Percentiles rank a stretch among this genome's conserved stretches.
Evolutionary conservation across 30 jellyfish, hydroid and myxozoan genomes (phyloP).

Genomic region (Turritopsis dohrnii): DNA sequence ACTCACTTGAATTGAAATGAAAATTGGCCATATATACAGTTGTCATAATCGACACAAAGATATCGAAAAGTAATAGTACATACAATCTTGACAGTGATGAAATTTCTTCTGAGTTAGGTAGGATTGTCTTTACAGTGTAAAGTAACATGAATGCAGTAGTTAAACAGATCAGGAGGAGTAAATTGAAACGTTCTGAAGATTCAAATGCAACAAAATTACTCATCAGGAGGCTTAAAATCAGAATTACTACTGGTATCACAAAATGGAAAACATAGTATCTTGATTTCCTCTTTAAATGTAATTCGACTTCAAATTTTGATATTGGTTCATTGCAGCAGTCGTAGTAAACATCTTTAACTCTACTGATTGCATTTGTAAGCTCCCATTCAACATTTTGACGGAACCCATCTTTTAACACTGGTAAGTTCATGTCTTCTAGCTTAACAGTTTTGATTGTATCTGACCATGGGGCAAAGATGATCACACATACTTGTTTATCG

Average conservation of each 20-base stretch:
- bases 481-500: background rate
- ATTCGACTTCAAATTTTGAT: background rate
- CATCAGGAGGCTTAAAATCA: background rate
- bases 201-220: background rate
- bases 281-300: background rate
- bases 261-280: background rate
- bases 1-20: background rate
- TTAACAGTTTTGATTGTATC: background rate
- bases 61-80: background rate
- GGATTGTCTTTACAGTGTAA: background rate
- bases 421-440: background rate
- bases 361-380: background rate
- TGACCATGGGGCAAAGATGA: background rate
- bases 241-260: background rate
- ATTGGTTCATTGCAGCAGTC: background rate
- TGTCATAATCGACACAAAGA: background rate
- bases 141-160: background rate
- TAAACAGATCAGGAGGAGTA: background rate
- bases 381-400: background rate
- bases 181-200: background rate
- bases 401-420: background rate
- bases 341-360: background rate
- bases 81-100: background rate
- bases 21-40: background rate
- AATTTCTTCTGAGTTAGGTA: background rate